Percentiles rank a stretch among this genome's conserved stretches.
Conservation (phyloP, 2,797 vertebrate genomes). For the Centropyge bicolor region DNA sequence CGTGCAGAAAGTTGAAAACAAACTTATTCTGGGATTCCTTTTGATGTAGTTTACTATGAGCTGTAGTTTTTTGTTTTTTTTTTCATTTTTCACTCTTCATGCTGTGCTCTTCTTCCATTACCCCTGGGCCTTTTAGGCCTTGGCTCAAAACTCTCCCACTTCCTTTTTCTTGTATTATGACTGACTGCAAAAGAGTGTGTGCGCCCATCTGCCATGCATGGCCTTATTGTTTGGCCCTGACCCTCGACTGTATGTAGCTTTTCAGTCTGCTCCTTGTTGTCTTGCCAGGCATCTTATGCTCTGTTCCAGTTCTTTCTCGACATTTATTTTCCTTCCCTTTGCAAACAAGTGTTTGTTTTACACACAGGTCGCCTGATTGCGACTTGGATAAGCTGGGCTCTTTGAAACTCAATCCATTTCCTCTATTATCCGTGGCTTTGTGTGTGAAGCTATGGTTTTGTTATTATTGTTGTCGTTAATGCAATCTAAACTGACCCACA, state of each 20-base stretch:
- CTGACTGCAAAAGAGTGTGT: conserved; percentile 73
- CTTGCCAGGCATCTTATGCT: conserved; percentile 45
- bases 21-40: conserved; percentile 61
- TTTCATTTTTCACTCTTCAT: conserved; percentile 34
- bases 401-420: conserved; percentile 64
- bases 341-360: conserved; percentile 69
- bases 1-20: conserved; percentile 60
- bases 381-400: conserved; percentile 23
- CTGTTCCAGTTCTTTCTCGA: conserved; percentile 40
- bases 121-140: conserved; percentile 42
- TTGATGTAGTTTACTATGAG: conserved; percentile 60
- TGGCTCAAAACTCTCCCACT: conserved; percentile 52
- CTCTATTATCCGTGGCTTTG: conserved; percentile 57
- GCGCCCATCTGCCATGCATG: conserved; percentile 61
- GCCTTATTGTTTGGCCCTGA: conserved; percentile 51
- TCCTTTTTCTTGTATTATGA: conserved; percentile 71
- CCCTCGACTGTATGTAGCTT: conserved; percentile 35
- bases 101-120: conserved; percentile 52
- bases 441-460: conserved; percentile 42
- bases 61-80: conserved; percentile 48
- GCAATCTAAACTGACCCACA: conserved; percentile 54
- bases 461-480: conserved; percentile 54
- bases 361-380: conserved; percentile 54
- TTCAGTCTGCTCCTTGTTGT: conserved; percentile 51
- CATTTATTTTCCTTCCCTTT: conserved; percentile 66